These are phyloP conservation scores for Diabrotica virgifera DNA, from an alignment of 1,140 invertebrate species.

Conservation along the genomic window DNA sequence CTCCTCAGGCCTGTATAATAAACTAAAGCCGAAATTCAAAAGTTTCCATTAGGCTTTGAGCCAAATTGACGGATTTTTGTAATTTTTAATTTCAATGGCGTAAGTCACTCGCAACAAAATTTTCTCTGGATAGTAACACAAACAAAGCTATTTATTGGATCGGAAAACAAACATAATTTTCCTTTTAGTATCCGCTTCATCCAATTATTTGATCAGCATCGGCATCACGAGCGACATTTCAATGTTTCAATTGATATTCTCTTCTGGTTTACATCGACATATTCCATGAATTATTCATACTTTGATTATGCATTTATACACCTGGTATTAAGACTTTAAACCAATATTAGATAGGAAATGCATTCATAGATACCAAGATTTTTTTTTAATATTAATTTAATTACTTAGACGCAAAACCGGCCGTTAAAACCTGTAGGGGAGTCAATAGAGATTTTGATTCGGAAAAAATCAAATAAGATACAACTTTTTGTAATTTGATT, in stretches of 20 bases:
- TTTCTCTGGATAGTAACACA: neutral
- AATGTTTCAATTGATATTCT: slow-evolving; percentile 1
- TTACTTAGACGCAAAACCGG: too few species aligned
- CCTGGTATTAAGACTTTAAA: neutral
- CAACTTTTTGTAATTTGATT: too few species aligned
- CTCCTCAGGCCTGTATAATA: too few species aligned
- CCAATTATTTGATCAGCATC: slow-evolving; percentile 2
- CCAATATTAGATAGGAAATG: neutral
- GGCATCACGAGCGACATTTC: neutral
- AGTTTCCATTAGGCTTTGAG: neutral
- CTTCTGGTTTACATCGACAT: neutral
- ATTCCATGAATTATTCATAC: neutral
- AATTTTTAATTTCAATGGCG: neutral
- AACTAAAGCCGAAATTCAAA: too few species aligned
- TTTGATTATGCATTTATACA: neutral
- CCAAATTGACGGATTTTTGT: neutral
- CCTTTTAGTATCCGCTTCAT: neutral
- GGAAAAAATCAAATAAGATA: too few species aligned
- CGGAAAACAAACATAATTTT: slow-evolving; percentile 3
- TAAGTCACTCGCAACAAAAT: neutral
- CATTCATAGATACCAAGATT: too few species aligned
- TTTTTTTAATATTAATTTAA: too few species aligned
- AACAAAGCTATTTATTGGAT: slow-evolving; percentile 1
- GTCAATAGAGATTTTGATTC: too few species aligned
- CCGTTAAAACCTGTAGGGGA: too few species aligned